Conservation (phyloP, 2,888 invertebrate species). For the Aspidiotus rigidus region DNA sequence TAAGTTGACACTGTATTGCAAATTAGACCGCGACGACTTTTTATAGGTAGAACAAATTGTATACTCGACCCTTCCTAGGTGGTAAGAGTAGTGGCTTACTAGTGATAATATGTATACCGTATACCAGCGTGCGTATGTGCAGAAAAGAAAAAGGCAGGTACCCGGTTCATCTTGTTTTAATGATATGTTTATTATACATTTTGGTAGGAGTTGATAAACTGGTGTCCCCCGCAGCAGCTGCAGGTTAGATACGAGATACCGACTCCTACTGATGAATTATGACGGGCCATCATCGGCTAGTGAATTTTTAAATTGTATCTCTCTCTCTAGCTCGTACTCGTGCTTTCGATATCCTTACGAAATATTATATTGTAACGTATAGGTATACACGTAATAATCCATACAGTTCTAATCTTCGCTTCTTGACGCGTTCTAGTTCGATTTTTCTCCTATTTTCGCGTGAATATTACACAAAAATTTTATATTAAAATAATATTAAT, state of each 20-base stretch:
- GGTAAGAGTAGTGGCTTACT: no score
- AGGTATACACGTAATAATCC: no score
- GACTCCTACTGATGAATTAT: conserved; percentile 16
- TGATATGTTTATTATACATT: conserved; percentile 29
- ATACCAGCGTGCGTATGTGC: no score
- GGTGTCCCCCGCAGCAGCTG: conserved; percentile 30
- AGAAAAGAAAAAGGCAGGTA: conserved; percentile 15
- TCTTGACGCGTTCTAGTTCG: no score
- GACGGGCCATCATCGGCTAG: conserved; percentile 18
- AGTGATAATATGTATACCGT: no score
- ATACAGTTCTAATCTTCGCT: no score
- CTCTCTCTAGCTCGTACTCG: no score
- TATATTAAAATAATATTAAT: no score
- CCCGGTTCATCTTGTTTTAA: conserved; percentile 28
- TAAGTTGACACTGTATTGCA: conserved; percentile 21
- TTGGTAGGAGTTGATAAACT: conserved; percentile 32
- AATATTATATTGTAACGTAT: background rate
- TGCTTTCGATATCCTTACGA: conserved; percentile 17
- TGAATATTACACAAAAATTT: no score
- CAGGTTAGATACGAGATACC: background rate
- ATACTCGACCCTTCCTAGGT: background rate
- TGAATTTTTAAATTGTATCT: conserved; percentile 9
- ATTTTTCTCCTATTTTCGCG: no score
- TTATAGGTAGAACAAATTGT: conserved; percentile 26
- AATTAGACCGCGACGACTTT: conserved; percentile 21